Conservation (phyloP, 1,140 invertebrate genomes). For the Zophobas morio region DNA sequence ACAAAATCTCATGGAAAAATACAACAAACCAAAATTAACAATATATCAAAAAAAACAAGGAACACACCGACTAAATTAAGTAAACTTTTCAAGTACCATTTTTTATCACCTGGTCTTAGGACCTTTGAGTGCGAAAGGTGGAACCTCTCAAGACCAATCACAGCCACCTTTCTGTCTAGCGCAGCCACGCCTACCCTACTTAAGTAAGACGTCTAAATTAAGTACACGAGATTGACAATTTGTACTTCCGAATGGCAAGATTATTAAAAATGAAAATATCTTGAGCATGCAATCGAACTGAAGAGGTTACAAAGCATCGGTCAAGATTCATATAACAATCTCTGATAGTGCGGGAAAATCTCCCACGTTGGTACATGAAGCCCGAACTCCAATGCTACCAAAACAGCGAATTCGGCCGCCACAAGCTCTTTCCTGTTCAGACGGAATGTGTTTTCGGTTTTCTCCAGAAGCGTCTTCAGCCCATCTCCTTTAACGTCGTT, state of each 20-base stretch:
- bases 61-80: constrained; percentile 41
- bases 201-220: constrained; percentile 22
- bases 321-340: constrained; percentile 91
- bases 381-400: constrained; percentile 95
- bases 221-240: constrained; percentile 35
- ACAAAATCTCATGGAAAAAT: constrained; percentile 12
- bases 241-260: constrained; percentile 36
- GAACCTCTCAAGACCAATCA: constrained; percentile 6
- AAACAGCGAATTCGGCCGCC: constrained; percentile 92
- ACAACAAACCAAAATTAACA: constrained; percentile 11
- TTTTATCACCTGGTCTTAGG: constrained; percentile 27
- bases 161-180: constrained; percentile 9
- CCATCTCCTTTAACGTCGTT: constrained; percentile 95
- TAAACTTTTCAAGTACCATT: constrained; percentile 30
- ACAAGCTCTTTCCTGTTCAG: constrained; percentile 93
- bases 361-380: constrained; percentile 93
- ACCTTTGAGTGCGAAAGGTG: constrained; percentile 7
- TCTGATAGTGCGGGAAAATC: constrained; percentile 95
- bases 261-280: constrained; percentile 39
- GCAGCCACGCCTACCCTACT: neutral
- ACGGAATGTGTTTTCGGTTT: constrained; percentile 91
- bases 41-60: constrained; percentile 22
- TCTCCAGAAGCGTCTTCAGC: constrained; percentile 90
- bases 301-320: constrained; percentile 33
- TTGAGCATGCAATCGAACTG: constrained; percentile 24